A percentile compares a stretch with the other conserved stretches of the same genome.
These are phyloP conservation scores for Actias luna DNA, from an alignment of 2,888 invertebrate species.

Conservation along the genomic window DNA sequence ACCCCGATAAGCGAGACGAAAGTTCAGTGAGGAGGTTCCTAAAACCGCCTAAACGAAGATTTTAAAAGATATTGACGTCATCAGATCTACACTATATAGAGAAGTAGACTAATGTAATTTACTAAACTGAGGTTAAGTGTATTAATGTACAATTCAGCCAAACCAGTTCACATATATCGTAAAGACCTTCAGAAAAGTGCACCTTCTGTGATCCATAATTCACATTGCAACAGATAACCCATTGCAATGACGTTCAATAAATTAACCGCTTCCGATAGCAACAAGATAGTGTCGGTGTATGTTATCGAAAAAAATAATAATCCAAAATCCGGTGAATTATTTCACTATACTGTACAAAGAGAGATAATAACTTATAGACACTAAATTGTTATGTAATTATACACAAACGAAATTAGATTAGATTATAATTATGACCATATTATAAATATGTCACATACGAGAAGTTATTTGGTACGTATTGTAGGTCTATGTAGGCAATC, in stretches of 20 bases:
- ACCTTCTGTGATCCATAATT: not conserved
- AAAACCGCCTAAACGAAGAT: too few relatives aligned
- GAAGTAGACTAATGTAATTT: too few relatives aligned
- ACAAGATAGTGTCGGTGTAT: conserved; percentile 22
- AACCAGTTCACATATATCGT: not conserved
- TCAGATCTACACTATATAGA: too few relatives aligned
- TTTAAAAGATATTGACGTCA: too few relatives aligned
- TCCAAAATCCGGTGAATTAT: not conserved
- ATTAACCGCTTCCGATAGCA: conserved; percentile 57
- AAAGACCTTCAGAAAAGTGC: not conserved
- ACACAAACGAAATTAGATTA: not conserved
- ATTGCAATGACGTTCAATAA: conserved; percentile 39
- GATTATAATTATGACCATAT: not conserved
- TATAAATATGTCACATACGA: not conserved
- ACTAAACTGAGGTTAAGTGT: too few relatives aligned
- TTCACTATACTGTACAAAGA: not conserved
- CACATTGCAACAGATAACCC: conserved; percentile 46
- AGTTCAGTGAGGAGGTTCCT: too few relatives aligned
- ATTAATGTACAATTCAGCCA: too few relatives aligned
- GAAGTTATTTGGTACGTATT: not conserved
- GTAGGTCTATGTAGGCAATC: not conserved
- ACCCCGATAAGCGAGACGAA: too few relatives aligned
- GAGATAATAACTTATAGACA: not conserved
- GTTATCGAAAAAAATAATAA: conserved; percentile 16
- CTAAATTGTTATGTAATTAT: not conserved